phyloP scores from a whole-genome alignment of 2,113 vertebrate genomes.

The Sakesphorus luctuosus region DNA sequence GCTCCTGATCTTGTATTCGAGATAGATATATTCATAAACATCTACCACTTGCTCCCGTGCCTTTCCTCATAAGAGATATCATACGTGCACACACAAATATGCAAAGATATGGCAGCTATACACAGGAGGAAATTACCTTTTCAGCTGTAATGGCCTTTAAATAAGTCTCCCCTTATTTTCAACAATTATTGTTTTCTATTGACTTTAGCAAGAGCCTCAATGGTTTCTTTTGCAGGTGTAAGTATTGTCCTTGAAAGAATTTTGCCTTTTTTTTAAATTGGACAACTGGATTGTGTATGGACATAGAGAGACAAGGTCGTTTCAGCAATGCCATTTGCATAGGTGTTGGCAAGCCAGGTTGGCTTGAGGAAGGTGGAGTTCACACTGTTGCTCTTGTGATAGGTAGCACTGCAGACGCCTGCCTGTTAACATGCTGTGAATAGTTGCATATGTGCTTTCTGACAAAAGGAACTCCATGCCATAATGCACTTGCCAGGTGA shows the following conservation, averaged over 20 bases:
- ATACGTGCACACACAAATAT: neutral
- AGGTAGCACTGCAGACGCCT: neutral
- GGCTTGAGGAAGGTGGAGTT: neutral
- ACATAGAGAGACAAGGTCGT: neutral
- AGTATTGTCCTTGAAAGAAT: neutral
- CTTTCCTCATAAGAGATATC: neutral
- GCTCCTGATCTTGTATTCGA: neutral
- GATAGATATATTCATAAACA: neutral
- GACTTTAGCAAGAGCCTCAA: rapidly evolving
- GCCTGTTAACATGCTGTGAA: neutral
- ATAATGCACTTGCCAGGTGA: neutral
- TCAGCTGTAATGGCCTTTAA: neutral
- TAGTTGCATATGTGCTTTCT: neutral
- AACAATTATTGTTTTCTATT: neutral
- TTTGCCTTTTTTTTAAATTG: neutral
- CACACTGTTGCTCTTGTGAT: rapidly evolving
- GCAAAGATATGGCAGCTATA: neutral
- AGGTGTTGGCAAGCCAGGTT: neutral
- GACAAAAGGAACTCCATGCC: neutral
- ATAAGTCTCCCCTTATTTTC: neutral
- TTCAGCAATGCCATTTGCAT: neutral
- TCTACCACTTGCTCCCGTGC: neutral
- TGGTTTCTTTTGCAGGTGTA: neutral
- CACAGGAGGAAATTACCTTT: neutral
- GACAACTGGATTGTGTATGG: neutral